Conservation (phyloP, 2,113 vertebrate genomes). For the Cyanoliseus patagonus region DNA sequence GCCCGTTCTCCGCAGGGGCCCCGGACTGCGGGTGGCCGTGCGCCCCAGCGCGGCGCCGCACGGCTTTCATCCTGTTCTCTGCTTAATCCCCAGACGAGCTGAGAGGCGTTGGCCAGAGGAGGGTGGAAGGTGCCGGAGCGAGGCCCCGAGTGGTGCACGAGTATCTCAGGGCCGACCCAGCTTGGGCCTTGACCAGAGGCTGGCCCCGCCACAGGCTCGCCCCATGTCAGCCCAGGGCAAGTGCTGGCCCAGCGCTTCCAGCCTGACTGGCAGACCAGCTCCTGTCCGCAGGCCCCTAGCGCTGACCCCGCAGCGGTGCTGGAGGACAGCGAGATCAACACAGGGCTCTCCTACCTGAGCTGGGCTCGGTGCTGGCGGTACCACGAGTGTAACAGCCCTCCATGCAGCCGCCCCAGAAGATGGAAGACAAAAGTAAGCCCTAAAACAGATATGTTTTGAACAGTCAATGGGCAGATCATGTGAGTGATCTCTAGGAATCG, state of each 20-base stretch:
- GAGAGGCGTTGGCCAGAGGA: neutral
- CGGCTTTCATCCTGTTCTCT: too few relatives aligned
- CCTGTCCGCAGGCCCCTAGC: neutral
- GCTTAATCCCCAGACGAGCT: neutral
- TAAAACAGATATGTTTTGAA: neutral
- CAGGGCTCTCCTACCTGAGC: neutral
- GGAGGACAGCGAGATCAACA: neutral
- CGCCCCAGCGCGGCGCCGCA: neutral
- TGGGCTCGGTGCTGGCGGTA: neutral
- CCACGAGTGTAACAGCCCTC: neutral
- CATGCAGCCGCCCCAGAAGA: neutral
- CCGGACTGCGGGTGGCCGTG: too few relatives aligned
- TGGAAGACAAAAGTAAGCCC: constrained; percentile 70
- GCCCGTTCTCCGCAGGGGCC: rapidly evolving
- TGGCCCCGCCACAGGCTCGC: neutral
- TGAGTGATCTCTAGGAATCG: neutral
- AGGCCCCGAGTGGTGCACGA: neutral
- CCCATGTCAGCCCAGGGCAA: neutral
- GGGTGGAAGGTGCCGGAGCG: neutral
- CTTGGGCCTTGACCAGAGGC: neutral
- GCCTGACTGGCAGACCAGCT: neutral
- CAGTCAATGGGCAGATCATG: neutral
- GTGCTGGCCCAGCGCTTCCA: neutral
- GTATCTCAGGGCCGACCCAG: too few relatives aligned
- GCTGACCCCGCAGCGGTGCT: neutral